A percentile compares a stretch with the other conserved stretches of the same genome.
Evolutionary conservation across 2,113 vertebrate species (phyloP).

Genomic region (Callopanchax toddi): DNA sequence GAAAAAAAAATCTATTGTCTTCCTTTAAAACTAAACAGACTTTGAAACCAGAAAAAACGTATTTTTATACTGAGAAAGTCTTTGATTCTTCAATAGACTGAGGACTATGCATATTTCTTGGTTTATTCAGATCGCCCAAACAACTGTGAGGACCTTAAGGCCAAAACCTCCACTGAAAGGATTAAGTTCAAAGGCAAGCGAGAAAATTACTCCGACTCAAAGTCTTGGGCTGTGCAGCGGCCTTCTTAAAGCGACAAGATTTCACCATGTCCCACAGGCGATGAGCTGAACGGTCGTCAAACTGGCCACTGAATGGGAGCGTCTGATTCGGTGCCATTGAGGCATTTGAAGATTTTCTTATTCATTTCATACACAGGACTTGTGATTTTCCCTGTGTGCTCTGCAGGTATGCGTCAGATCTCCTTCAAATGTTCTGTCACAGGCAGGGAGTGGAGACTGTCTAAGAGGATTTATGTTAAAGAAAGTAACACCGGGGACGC

Average conservation of each 20-base stretch:
- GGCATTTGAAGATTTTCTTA: conserved; percentile 38
- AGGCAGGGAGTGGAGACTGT: conserved; percentile 58
- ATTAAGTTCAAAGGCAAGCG: conserved; percentile 80
- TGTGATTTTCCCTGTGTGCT: conserved; percentile 17
- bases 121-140: conserved; percentile 71
- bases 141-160: conserved; percentile 65
- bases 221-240: conserved; percentile 76
- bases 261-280: conserved; percentile 77
- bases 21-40: conserved; percentile 59
- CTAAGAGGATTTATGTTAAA: conserved; percentile 73
- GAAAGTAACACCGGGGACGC: conserved; percentile 65
- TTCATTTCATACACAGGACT: conserved; percentile 14
- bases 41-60: conserved; percentile 52
- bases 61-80: conserved; percentile 16
- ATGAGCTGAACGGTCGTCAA: conserved; percentile 55
- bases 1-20: conserved; percentile 41
- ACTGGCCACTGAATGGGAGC: conserved; percentile 40
- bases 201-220: conserved; percentile 81
- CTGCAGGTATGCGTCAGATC: conserved; percentile 61
- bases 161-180: conserved; percentile 71
- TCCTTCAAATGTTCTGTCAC: conserved; percentile 70
- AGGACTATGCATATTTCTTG: conserved; percentile 73
- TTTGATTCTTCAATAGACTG: conserved; percentile 72
- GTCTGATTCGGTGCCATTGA: conserved; percentile 39
- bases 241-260: conserved; percentile 65